Evolutionary conservation across 2,888 invertebrate genomes (phyloP).

Genomic region (Scaptomyza reducta): DNA sequence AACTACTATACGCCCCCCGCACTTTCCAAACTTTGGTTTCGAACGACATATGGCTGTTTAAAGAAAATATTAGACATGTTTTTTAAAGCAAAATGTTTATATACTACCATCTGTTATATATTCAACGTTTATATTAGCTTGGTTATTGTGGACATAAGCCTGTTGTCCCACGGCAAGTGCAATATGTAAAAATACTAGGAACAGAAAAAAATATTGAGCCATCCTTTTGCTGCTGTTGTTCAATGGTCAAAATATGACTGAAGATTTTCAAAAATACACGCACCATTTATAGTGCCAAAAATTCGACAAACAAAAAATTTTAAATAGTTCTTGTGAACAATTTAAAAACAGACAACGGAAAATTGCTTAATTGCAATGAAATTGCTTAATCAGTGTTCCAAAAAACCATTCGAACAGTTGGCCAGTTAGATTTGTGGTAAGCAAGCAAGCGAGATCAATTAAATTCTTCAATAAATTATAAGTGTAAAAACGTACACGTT

Average conservation of each 20-base stretch:
- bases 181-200: neutral
- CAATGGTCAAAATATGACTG: slow-evolving; percentile 2
- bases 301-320: neutral
- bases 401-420: slow-evolving; percentile 42
- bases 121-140: no score
- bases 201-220: neutral
- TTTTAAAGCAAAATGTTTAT: neutral
- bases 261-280: neutral
- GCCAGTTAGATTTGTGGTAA: slow-evolving; percentile 7
- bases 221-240: neutral
- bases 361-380: slow-evolving; percentile 15
- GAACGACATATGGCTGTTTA: slow-evolving; percentile 33
- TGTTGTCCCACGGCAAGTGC: neutral
- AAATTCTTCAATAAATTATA: slow-evolving; percentile 77
- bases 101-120: neutral
- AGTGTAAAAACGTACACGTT: slow-evolving; percentile 59
- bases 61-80: neutral
- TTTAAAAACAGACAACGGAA: slow-evolving; percentile 7
- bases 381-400: slow-evolving; percentile 63
- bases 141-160: no score
- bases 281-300: slow-evolving; percentile 14
- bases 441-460: slow-evolving; percentile 71
- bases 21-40: slow-evolving; percentile 28
- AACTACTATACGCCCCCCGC: slow-evolving; percentile 27
- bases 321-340: neutral